These are phyloP conservation scores for Leptodactylus fallax DNA, from an alignment of 2,797 vertebrate species.

Conservation along the genomic window DNA sequence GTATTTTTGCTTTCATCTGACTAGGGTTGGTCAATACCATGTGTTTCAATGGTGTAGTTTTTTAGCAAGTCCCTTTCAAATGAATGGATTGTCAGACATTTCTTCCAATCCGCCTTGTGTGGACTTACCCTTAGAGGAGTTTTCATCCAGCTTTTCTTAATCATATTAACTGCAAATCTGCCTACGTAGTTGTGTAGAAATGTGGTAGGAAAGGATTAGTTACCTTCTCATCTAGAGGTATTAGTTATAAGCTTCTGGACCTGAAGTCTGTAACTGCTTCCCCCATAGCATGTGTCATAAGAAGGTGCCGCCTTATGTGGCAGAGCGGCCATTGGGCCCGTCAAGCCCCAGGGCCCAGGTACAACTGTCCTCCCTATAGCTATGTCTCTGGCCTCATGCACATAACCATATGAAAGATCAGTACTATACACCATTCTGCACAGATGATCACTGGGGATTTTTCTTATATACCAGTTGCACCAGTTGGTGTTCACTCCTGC, in stretches of 20 bases:
- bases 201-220: not conserved
- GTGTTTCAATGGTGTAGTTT: too few relatives aligned
- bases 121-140: not conserved
- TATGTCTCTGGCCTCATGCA: not conserved
- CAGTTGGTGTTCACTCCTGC: too few relatives aligned
- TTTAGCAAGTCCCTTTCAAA: too few relatives aligned
- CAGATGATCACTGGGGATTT: not conserved
- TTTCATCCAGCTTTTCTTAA: not conserved
- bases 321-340: not conserved
- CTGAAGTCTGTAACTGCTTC: not conserved
- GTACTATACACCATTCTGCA: not conserved
- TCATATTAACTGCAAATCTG: not conserved
- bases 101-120: too few relatives aligned
- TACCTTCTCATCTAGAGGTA: not conserved
- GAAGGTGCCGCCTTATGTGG: too few relatives aligned
- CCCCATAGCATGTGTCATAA: too few relatives aligned
- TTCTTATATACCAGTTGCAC: not conserved
- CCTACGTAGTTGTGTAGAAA: not conserved
- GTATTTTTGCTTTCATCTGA: too few relatives aligned
- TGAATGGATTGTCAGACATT: too few relatives aligned
- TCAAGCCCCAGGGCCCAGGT: too few relatives aligned
- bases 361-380: not conserved
- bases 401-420: not conserved
- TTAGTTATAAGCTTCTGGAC: not conserved
- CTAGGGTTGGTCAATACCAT: too few relatives aligned